Percentiles rank a stretch among this genome's conserved stretches.
phyloP scores from a whole-genome alignment of 2,113 vertebrate species.

The Osmerus eperlanus region DNA sequence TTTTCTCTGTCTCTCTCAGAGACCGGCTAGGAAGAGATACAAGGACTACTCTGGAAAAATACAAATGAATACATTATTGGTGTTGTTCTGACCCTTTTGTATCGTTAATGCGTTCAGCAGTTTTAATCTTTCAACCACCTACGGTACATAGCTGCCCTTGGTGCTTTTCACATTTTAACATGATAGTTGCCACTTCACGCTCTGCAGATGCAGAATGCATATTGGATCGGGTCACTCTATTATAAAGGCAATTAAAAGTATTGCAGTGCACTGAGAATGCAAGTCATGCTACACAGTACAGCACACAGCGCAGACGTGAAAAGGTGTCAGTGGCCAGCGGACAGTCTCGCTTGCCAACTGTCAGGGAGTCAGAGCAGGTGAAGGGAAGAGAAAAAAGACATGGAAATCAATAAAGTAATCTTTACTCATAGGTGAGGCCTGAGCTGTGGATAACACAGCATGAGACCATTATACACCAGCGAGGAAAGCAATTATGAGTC shows the following conservation, averaged over 20 bases:
- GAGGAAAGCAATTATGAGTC: constrained; percentile 65
- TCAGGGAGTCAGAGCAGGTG: background rate
- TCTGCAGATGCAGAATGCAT: background rate
- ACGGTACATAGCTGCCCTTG: background rate
- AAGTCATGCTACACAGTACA: too few relatives aligned
- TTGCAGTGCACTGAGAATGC: too few relatives aligned
- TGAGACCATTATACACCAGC: constrained; percentile 56
- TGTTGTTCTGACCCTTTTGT: background rate
- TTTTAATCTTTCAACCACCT: background rate
- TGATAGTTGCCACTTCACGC: background rate
- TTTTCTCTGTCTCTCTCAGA: background rate
- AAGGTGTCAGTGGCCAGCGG: too few relatives aligned
- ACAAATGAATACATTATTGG: background rate
- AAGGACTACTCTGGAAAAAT: background rate
- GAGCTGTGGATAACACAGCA: constrained; percentile 55
- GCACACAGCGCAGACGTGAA: too few relatives aligned
- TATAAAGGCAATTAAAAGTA: too few relatives aligned
- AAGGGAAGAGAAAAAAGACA: background rate
- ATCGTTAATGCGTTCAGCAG: background rate
- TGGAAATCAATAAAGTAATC: constrained; percentile 65
- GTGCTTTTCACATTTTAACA: background rate
- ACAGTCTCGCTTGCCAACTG: constrained; percentile 4
- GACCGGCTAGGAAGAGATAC: background rate
- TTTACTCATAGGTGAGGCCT: constrained; percentile 49
- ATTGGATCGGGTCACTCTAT: background rate